A percentile compares a stretch with the other conserved stretches of the same genome.
Evolutionary conservation across 92 coral and sea anemone species (phyloP).

Genomic region (Ricordea florida): DNA sequence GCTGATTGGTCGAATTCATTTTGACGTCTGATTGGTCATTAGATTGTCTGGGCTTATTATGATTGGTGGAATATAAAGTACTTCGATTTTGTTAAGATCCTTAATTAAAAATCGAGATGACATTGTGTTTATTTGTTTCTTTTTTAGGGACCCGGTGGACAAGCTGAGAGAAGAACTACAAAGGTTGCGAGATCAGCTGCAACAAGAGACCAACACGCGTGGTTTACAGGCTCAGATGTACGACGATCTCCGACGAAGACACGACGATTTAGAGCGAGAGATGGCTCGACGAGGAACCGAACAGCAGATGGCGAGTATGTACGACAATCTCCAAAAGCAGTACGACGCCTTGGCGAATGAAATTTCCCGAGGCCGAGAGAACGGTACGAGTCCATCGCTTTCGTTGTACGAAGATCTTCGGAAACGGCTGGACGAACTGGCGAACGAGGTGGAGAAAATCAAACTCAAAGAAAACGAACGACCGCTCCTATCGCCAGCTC

Average conservation of each 20-base stretch:
- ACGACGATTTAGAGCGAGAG: conserved; percentile 91
- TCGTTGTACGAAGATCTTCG: conserved; percentile 65
- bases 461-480: conserved; percentile 38
- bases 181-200: conserved; percentile 73
- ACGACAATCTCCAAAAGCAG: conserved; percentile 82
- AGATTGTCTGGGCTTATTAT: too few relatives aligned
- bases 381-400: conserved; percentile 41
- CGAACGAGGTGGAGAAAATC: conserved; percentile 68
- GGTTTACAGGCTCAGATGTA: conserved; percentile 77
- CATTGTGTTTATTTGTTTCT: not conserved
- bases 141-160: conserved; percentile 78
- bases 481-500: conserved; percentile 8
- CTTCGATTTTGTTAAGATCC: not conserved
- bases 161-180: conserved; percentile 81
- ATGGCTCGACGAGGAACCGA: conserved; percentile 86
- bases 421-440: conserved; percentile 69
- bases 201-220: conserved; percentile 76
- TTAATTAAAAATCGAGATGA: not conserved
- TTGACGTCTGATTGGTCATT: too few relatives aligned
- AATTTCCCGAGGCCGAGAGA: conserved; percentile 41
- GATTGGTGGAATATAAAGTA: too few relatives aligned
- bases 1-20: too few relatives aligned
- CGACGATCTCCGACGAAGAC: conserved; percentile 92
- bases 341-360: conserved; percentile 78
- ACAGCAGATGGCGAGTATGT: conserved; percentile 84